These are phyloP conservation scores for Temnothorax curvispinosus DNA, from an alignment of 1,140 invertebrate genomes.

Conservation along the genomic window DNA sequence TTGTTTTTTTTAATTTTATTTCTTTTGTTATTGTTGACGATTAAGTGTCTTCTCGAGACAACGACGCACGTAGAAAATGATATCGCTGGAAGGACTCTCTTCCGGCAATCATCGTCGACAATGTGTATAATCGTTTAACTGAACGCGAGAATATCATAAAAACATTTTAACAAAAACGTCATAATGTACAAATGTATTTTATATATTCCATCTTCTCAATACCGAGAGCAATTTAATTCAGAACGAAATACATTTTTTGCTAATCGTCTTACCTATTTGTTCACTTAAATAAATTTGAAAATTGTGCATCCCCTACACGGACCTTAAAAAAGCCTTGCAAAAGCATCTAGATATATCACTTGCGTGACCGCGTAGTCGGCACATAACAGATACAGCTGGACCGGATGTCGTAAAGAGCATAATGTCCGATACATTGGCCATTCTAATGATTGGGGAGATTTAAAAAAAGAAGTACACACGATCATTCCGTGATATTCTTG, in stretches of 20 bases:
- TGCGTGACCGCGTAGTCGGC: background rate
- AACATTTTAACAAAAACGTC: background rate
- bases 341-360: background rate
- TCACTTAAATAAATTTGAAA: background rate
- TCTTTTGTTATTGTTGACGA: background rate
- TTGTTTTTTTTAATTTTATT: background rate
- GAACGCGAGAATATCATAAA: background rate
- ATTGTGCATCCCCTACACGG: background rate
- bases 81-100: background rate
- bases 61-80: background rate
- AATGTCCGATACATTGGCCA: slow-evolving; percentile 10
- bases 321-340: background rate
- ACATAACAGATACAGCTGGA: background rate
- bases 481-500: slow-evolving; percentile 4
- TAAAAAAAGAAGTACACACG: background rate
- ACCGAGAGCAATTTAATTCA: background rate
- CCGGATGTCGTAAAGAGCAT: background rate
- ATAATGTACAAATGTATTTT: background rate
- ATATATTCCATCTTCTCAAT: background rate
- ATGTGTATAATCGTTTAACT: background rate
- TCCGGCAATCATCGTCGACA: background rate
- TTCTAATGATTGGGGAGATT: background rate
- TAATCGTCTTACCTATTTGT: background rate
- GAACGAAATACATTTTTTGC: background rate
- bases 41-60: background rate